Base-by-base conservation (phyloP, 2,888 invertebrate species). In the Celastrina argiolus region DNA sequence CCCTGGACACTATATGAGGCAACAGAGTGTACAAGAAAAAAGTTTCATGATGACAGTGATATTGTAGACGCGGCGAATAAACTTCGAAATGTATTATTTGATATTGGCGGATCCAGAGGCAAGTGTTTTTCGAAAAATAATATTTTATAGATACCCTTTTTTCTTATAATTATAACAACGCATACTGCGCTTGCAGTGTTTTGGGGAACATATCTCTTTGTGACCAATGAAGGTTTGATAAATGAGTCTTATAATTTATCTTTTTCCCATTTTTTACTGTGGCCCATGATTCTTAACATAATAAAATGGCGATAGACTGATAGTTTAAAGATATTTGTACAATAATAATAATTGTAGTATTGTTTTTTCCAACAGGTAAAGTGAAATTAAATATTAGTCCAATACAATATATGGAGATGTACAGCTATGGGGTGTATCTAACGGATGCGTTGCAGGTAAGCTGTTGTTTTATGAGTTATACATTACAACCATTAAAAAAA, bases 401-500 rank as follows among this genome's bases (percentile, higher is more conserved):
- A 56, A 75, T 79, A 69, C 85, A 91, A 61, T 85, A 88, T 67
- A 87, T 93, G 88, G 81, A 92, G 67, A 84, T 91, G 75, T 92
- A 92, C 72, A 92, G 92, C 66, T 85, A 88, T 66, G 91, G 92
- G 2, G 83, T 90, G 1, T 86, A 92, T 71, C 75, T 93, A 66
- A 82, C 93, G 18, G 85, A 85, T 66, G 83, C 88, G 51, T 75
- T 93, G 34, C 85, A 80, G 79, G 88, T 88, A 68, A 65, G 76
- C 67, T 39, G n/a, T 64, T 26, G 42, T 41, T 63, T 39, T 45
- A 51, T 45, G 0, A 42, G 7, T 42, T n/a, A n/a, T 42, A 42
- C 6, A 39, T 31, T 31, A 31, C 5, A 31, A 4, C 31, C 31
- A 31, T 31, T 6, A 2, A 31, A 31, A 31, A 2, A 31, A 31